These are phyloP conservation scores for Nudaria mundana DNA, from an alignment of 2,888 invertebrate genomes.

Conservation along the genomic window DNA sequence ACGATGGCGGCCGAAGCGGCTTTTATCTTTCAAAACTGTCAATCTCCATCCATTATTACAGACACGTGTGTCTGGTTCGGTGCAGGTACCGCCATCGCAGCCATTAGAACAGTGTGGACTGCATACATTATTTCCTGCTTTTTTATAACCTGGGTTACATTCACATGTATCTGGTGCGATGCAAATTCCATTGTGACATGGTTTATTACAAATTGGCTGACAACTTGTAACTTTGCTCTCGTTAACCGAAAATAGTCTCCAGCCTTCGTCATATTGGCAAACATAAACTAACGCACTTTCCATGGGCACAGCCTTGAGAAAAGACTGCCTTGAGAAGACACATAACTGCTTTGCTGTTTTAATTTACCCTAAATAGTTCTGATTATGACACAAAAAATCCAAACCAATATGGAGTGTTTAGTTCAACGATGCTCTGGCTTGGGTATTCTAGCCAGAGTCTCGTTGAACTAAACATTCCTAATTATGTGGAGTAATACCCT, in stretches of 20 bases:
- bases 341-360: no score
- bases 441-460: no score
- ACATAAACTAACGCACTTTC: neutral
- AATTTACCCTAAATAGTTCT: no score
- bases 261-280: neutral
- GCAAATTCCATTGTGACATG: slow-evolving; percentile 10
- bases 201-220: slow-evolving; percentile 10
- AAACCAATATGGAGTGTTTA: no score
- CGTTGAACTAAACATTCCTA: no score
- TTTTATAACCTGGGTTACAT: neutral
- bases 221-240: neutral
- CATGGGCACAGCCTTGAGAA: neutral
- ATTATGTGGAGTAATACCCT: no score
- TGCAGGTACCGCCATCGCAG: slow-evolving; percentile 13
- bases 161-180: slow-evolving; percentile 3
- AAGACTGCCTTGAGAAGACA: no score
- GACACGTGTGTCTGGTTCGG: slow-evolving; percentile 11
- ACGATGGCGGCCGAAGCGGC: no score
- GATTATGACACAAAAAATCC: no score
- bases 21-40: no score
- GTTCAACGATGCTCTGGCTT: no score
- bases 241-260: neutral
- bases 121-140: neutral
- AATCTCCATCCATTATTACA: no score
- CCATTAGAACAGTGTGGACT: slow-evolving; percentile 16